Base-by-base conservation (phyloP, 2,888 invertebrate species). In the Drosophila kuntzei region DNA sequence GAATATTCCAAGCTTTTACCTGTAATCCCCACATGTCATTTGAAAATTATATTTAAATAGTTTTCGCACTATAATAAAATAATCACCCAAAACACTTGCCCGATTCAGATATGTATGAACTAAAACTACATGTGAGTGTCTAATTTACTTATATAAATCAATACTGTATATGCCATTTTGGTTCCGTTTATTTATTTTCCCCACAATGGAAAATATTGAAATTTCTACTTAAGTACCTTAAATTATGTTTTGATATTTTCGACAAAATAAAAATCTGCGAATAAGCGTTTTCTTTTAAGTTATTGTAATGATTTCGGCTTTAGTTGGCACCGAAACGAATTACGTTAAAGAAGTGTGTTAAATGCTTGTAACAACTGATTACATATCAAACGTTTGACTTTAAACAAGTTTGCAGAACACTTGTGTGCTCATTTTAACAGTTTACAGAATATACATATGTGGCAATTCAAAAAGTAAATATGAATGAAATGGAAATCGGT, bases 301-400 rank as follows among this genome's bases (percentile, higher is more conserved):
- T 14, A 11, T 2, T 34, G 22, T 16, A 14, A 43, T 22, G 20
- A 58, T 49, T 58, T 58, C 29, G 37, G 22, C 14, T 25, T 34
- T 8, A 12, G 20, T 14, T 55, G 43, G 44, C 43, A 44, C 32
- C 44, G 22, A 41, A 20, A 32, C 18, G 22, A 43, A n/a, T 22
- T 22, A 27, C 11, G 11, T 46, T 46, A 16, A 16, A 16, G 27
- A 46, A 29, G 18, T 27, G n/a, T 27, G 20, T 58, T 29, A 34
- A 11, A 22, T 27, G 8, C 14, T n/a, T 36, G 16, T 12, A 51
- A 60, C 69, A 55, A 37, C 70, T 60, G 50, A 54, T 69, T 60
- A 69, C 70, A 69, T 43, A 60, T 11, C 11, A 4, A 25, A 49
- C 16, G 18, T 47, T 36, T 29, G 3, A 34, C 39, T 46, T 58